Percentiles rank a stretch among this genome's conserved stretches.
Evolutionary conservation across 2,113 vertebrate species (phyloP).

Genomic region (Anguilla japonica): DNA sequence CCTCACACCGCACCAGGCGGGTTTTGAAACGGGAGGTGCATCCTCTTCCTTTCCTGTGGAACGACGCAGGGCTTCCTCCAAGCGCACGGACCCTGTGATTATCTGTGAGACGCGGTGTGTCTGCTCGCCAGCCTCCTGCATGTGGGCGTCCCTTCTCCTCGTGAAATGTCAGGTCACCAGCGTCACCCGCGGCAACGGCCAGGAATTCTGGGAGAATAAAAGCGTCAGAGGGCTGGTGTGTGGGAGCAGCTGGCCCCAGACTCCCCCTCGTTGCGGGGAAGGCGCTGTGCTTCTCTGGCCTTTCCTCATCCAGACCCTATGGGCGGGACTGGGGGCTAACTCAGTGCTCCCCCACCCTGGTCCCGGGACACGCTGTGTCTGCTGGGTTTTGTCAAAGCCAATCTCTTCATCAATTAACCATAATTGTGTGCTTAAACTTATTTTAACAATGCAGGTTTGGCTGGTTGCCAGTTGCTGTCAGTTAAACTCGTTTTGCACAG

Average conservation of each 20-base stretch:
- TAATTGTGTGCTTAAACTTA: too few species aligned
- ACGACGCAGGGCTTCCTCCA: not conserved
- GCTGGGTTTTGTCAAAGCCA: too few species aligned
- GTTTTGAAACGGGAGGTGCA: not conserved
- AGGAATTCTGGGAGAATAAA: not conserved
- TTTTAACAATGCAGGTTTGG: too few species aligned
- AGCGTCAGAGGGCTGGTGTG: not conserved
- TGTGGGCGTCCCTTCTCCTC: not conserved
- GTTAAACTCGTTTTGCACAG: too few species aligned
- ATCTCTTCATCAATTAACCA: too few species aligned
- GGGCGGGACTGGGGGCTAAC: too few species aligned
- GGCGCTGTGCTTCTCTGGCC: not conserved
- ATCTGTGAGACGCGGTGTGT: not conserved
- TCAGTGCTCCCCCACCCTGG: too few species aligned
- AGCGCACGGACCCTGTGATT: not conserved
- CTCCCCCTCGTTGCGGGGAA: not conserved
- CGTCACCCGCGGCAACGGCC: not conserved
- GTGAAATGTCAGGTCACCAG: not conserved
- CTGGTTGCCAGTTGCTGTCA: too few species aligned
- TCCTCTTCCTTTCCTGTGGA: not conserved
- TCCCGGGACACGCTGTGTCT: too few species aligned
- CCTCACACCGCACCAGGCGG: too few species aligned
- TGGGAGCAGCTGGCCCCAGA: not conserved
- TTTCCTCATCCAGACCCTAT: not conserved
- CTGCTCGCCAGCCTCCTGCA: not conserved